Conservation (phyloP, 2,888 invertebrate genomes). For the Archaeoteleia sp. region DNA sequence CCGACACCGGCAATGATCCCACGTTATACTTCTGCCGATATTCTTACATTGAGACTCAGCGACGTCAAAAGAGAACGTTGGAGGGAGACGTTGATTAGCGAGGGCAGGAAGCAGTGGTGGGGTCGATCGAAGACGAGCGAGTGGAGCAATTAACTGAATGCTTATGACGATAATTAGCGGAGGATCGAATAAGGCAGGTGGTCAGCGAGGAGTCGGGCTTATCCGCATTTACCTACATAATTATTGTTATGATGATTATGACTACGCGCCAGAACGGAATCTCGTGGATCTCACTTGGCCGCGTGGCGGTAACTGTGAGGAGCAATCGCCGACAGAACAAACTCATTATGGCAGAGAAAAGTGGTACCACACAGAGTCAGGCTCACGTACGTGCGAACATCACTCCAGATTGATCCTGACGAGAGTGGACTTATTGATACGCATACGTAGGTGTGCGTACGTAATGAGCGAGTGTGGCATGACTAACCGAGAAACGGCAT, state of each 20-base stretch:
- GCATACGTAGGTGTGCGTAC: conserved; percentile 49
- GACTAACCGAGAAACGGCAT: conserved; percentile 49
- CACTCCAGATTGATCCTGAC: conserved; percentile 47
- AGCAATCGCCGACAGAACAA: conserved; percentile 45
- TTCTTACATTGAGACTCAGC: conserved; percentile 24
- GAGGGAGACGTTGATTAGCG: conserved; percentile 25
- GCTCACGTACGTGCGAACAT: conserved; percentile 44
- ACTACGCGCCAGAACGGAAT: conserved; percentile 58
- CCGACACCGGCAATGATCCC: conserved; percentile 49
- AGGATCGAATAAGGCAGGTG: conserved; percentile 72
- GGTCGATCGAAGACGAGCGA: conserved; percentile 57
- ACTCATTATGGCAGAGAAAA: conserved; percentile 52
- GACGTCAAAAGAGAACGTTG: conserved; percentile 32
- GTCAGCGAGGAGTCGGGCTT: conserved; percentile 63
- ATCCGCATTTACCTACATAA: conserved; percentile 71
- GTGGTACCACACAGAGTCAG: conserved; percentile 45
- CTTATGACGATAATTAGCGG: conserved; percentile 72
- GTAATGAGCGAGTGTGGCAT: conserved; percentile 43
- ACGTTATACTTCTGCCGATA: conserved; percentile 65
- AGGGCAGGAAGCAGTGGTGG: conserved; percentile 24
- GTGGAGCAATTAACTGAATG: conserved; percentile 71
- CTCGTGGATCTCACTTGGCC: conserved; percentile 55
- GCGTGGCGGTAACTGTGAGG: conserved; percentile 43
- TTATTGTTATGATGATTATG: conserved; percentile 72
- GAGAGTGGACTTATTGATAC: conserved; percentile 44